Conservation (phyloP, 2,888 invertebrate genomes). For the Melolontha melolontha region DNA sequence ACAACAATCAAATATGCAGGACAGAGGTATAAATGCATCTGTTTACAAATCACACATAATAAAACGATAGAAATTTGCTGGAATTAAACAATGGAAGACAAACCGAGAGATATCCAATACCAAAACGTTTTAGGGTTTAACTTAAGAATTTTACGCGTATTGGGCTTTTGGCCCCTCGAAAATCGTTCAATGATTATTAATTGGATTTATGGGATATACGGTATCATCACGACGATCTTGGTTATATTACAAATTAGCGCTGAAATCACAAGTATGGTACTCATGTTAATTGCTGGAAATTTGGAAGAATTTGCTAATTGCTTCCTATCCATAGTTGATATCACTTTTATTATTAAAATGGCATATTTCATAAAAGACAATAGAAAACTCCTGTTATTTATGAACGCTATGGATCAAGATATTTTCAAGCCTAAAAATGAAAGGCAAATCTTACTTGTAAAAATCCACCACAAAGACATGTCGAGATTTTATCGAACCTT, state of each 20-base stretch:
- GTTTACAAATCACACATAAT: too few relatives aligned
- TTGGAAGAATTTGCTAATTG: neutral
- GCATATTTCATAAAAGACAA: slow-evolving; percentile 1
- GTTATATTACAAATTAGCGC: neutral
- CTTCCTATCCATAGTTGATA: neutral
- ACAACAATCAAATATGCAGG: too few relatives aligned
- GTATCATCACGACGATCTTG: neutral
- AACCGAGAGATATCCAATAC: neutral
- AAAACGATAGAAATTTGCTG: neutral
- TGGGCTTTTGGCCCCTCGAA: neutral
- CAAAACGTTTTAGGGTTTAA: slow-evolving; percentile 2
- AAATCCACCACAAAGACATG: neutral
- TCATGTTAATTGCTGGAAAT: neutral
- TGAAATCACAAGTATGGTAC: neutral
- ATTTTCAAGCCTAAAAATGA: neutral
- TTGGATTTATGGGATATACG: neutral
- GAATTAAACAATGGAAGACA: slow-evolving; percentile 9
- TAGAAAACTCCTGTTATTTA: neutral
- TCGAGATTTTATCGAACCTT: neutral
- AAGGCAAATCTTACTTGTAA: neutral
- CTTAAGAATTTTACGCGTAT: neutral
- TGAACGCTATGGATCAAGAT: slow-evolving; percentile 1
- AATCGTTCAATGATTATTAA: neutral
- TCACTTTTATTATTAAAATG: neutral
- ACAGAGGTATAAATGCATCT: too few relatives aligned